Base-by-base conservation (phyloP, 2,113 vertebrate genomes). In the Crypturellus undulatus region DNA sequence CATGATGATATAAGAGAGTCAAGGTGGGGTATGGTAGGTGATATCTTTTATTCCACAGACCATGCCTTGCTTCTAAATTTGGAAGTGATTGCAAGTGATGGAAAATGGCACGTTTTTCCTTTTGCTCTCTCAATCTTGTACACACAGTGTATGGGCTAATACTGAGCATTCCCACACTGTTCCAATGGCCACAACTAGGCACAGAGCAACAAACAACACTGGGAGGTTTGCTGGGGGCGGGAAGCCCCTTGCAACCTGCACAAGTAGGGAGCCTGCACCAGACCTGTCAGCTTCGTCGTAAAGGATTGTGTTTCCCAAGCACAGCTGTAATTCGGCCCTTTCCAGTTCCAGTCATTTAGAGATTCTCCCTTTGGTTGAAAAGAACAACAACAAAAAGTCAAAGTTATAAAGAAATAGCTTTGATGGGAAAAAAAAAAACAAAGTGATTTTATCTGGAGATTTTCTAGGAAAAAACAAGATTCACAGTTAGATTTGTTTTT, bases 381-480 rank as follows among this genome's bases (percentile, higher is more conserved):
- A 81, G 72, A 87, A 24, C 28, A 86, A 92, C 28, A 58, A 69
- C 86, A 56, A 56, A 28, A 56, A 30, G 52, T 83, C 84, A 92
- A 96, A 96, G 82, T 87, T 80, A 21, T 26, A 90, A 90, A 89
- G 71, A 77, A 90, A 76, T n/a, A 56, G 43, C 91, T 94, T 73
- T 90, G 88, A 89, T 89, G 25, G 58, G 89, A 79, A 85, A 96
- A 91, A 76, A 59, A 58, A 72, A 83, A 77, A 79, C 84, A 96
- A 90, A n/a, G n/a, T n/a, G n/a, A n/a, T n/a, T 69, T 97, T 92
- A 82, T 97, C 92, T 92, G 59, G 78, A 92, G 81, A 92, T 94
- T 96, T 97, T 94, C 76, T 78, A 96, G 77, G 93, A 38, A 96
- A 94, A 94, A 94, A 91, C 71, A 93, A 89, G 88, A 88, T 43